Evolutionary conservation across 2,797 vertebrate genomes (phyloP).

Genomic region (Crypturellus tataupa): DNA sequence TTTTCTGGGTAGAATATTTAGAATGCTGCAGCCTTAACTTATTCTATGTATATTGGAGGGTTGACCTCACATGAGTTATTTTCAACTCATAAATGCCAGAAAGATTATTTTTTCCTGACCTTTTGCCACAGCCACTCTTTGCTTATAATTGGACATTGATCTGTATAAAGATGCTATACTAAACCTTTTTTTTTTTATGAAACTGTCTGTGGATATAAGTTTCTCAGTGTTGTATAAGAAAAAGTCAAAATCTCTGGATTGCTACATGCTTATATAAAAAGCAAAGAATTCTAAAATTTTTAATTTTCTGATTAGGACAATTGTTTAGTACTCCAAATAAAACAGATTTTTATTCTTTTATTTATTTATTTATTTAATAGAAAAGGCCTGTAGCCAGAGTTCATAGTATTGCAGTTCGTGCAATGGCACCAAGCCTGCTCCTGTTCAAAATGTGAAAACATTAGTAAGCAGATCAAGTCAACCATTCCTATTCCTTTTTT

Average conservation of each 20-base stretch:
- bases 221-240: not conserved
- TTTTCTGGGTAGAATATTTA: conserved; percentile 55
- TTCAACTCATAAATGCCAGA: conserved; percentile 70
- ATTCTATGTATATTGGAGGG: conserved; percentile 75
- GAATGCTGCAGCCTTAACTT: conserved; percentile 76
- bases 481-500: not conserved
- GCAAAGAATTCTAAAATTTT: not conserved
- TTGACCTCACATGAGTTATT: conserved; percentile 80
- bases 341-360: not conserved
- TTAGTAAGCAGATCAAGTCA: not conserved
- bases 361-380: not conserved
- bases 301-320: not conserved
- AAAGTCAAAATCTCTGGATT: not conserved
- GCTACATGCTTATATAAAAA: not conserved
- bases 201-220: not conserved
- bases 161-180: conserved; percentile 49
- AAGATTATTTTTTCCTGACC: conserved; percentile 59
- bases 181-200: not conserved
- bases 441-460: not conserved
- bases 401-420: not conserved
- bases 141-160: conserved; percentile 77
- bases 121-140: conserved; percentile 61
- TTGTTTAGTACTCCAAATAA: not conserved
- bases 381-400: not conserved
- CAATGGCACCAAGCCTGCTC: not conserved